Base-by-base conservation (phyloP, 1,140 invertebrate genomes). In the Papilio polytes region DNA sequence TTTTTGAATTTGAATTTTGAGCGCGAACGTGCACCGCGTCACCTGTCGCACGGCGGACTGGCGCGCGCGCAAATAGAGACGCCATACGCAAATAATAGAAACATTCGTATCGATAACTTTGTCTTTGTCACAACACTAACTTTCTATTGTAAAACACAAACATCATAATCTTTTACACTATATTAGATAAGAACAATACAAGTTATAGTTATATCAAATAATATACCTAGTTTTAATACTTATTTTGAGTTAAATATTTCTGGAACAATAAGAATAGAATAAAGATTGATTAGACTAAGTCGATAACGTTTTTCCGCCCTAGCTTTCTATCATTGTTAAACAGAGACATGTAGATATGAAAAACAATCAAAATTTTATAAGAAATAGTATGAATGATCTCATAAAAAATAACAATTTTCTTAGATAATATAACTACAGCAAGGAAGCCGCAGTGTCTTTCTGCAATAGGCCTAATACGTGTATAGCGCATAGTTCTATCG, bases 41-140 rank as follows among this genome's bases (percentile, higher is more conserved):
- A 93, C 92, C 91, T 93, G 91, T 80, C 86, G 81, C 85, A 85
- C 86, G 84, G 83, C 73, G 76, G 80, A 89, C 86, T 89, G 85
- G 81, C 82, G 82, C 70, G 82, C 85, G 85, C 87, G 82, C 84
- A 83, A 72, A 66, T 83, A 88, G 85, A 81, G 86, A 56, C n/a
- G 80, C 77, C 70, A 51, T 9, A 44, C 73, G 46, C 9, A 70
- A 70, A 26, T 53, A 74, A 36, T n/a, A 36, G 2, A 80, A 56
- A 74, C 9, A 22, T 63, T 70, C 44, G 26, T 74, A 74, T 74
- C 74, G 74, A 74, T 74, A 48, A 74, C 41, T 44, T 20, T 12
- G 20, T n/a, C 41, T 9, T 20, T 7, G 48, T 20, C 44, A 20
- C 46, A 74, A 51, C 74, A 20, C 74, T 74, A 74, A n/a, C 74